Base-by-base conservation (phyloP, 1,140 invertebrate genomes). In the Drosophila takahashii region DNA sequence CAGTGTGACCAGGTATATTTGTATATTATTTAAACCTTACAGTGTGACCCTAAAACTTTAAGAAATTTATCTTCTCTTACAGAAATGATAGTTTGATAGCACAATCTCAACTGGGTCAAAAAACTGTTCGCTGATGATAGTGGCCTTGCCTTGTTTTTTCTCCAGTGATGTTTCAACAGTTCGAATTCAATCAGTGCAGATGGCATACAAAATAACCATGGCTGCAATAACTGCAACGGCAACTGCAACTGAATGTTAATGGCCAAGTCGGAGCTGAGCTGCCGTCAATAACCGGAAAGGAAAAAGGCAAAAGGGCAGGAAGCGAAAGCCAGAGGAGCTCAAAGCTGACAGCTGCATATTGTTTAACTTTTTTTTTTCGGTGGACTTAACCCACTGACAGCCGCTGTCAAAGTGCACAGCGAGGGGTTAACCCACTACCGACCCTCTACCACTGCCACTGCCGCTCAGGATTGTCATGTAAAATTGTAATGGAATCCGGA, bases 401-500 rank as follows among this genome's bases (percentile, higher is more conserved):
- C 59, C n/a, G 59, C 69, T 73, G 67, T 79, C 67, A 79, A 70
- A 80, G 62, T 56, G 64, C 39, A 53, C 47, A 74, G 26, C 39
- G 41, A 32, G 27, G 41, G 27, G 41, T 45, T 13, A 56, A 44
- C 52, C 39, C 47, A 16, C n/a, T 15, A 32, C 5, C 27, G 1
- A 29, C 27, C 27, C 3, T 2, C 29, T 8, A 29, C 6, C 4
- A 5, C 29, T 8, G 8, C 29, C 4, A 10, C 41, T 18, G 16
- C 22, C 62, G 18, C 8, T 6, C 29, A 51, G 51, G 51, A 27
- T 70, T 77, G 64, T 29, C 41, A 71, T 59, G 52, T 79, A 44
- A 79, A 75, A 86, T 45, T 70, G 77, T 86, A 86, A 86, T 86
- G 77, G 77, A 74, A 71, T 81, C 69, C 67, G 81, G 81, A 77